A percentile compares a stretch with the other conserved stretches of the same genome.
Conservation (phyloP, 2,888 invertebrate species). For the Parnassius glacialis region DNA sequence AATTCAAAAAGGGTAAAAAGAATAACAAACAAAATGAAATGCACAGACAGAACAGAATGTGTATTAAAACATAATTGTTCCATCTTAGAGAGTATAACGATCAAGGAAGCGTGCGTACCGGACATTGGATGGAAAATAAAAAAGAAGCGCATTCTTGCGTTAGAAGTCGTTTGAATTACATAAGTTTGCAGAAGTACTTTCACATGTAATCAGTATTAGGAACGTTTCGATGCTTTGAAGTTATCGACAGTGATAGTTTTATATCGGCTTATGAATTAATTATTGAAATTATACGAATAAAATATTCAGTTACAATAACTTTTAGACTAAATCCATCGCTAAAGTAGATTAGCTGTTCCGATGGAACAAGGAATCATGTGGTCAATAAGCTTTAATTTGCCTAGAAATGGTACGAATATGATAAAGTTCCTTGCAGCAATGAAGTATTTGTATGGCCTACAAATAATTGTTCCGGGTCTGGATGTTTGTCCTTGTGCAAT, state of each 20-base stretch:
- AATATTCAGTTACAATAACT: no score
- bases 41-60: constrained; percentile 11
- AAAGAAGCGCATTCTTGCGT: constrained; percentile 32
- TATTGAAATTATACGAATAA: no score
- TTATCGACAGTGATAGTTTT: not conserved
- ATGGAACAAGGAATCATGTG: no score
- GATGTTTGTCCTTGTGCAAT: no score
- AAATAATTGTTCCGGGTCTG: no score
- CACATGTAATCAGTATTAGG: constrained; percentile 32
- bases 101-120: constrained; percentile 27
- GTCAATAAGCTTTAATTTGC: no score
- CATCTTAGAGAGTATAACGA: constrained; percentile 25
- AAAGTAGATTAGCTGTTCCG: no score
- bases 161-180: constrained; percentile 32
- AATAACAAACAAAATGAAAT: constrained; percentile 11
- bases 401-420: no score
- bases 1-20: constrained; percentile 12
- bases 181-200: constrained; percentile 37
- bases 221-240: constrained; percentile 4
- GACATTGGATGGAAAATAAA: constrained; percentile 26
- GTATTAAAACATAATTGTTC: constrained; percentile 24
- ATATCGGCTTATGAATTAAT: no score
- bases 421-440: no score
- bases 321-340: no score
- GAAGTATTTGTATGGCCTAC: no score